These are phyloP conservation scores for Lutjanus argentimaculatus DNA, from an alignment of 2,797 vertebrate species.

Conservation along the genomic window DNA sequence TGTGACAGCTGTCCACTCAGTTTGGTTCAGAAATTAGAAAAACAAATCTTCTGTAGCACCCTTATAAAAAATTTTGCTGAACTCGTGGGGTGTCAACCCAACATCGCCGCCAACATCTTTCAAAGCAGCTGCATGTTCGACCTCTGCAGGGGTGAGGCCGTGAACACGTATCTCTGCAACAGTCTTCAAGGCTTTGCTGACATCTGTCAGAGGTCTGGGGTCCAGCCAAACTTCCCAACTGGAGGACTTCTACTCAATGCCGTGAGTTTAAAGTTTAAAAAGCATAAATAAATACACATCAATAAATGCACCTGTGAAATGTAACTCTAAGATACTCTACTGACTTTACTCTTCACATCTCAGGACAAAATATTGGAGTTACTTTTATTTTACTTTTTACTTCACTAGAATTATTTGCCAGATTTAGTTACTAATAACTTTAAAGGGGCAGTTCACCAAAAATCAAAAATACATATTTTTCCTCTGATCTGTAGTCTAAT, in stretches of 20 bases:
- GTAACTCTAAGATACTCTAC: not conserved
- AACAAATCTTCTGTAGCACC: slow-evolving; percentile 46
- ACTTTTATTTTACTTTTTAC: not conserved
- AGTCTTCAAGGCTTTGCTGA: slow-evolving; percentile 79
- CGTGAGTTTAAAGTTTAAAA: slow-evolving; percentile 81
- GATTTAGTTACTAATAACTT: not conserved
- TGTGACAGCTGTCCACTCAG: slow-evolving; percentile 68
- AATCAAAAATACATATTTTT: too few relatives aligned
- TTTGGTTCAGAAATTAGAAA: slow-evolving; percentile 15
- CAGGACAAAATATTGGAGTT: not conserved
- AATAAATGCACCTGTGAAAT: not conserved
- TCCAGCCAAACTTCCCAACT: slow-evolving; percentile 57
- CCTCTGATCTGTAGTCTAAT: too few relatives aligned
- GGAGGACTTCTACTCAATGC: slow-evolving; percentile 80
- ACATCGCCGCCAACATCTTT: slow-evolving; percentile 65
- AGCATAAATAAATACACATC: not conserved
- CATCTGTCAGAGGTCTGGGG: slow-evolving; percentile 77
- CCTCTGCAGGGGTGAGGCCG: slow-evolving; percentile 72
- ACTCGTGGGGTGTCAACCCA: slow-evolving; percentile 75
- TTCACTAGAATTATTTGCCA: not conserved
- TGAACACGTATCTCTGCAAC: slow-evolving; percentile 69
- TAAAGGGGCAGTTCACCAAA: too few relatives aligned
- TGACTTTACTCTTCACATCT: not conserved
- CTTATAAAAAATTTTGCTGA: slow-evolving; percentile 41
- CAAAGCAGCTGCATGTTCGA: slow-evolving; percentile 81